Percentiles rank a stretch among this genome's conserved stretches.
Evolutionary conservation across 92 coral and sea anemone species (phyloP).

Genomic region (Plumapathes pennacea): DNA sequence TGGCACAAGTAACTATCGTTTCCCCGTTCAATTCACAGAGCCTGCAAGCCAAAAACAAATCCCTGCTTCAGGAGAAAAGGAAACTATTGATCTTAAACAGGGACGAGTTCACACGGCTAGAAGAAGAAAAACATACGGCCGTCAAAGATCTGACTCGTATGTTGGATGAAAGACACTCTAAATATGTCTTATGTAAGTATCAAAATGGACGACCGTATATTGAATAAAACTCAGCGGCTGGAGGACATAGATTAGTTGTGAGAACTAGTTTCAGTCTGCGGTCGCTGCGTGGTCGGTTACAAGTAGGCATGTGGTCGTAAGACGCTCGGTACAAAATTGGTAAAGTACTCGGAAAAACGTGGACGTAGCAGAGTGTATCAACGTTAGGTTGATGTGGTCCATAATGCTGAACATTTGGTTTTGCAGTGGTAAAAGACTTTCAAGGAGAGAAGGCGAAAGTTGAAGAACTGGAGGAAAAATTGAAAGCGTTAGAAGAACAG

Average conservation of each 20-base stretch:
- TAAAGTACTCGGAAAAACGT: no score
- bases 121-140: conserved; percentile 79
- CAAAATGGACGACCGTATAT: no score
- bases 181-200: conserved; percentile 74
- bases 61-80: conserved; percentile 79
- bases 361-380: no score
- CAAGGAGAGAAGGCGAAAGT: conserved; percentile 62
- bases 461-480: conserved; percentile 72
- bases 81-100: conserved; percentile 78
- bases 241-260: no score
- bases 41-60: conserved; percentile 83
- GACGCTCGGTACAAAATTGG: background rate
- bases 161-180: conserved; percentile 90
- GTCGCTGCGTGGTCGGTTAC: no score
- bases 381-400: no score
- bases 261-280: no score
- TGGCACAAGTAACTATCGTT: no score
- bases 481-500: conserved; percentile 56
- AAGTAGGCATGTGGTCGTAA: no score
- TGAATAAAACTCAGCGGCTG: no score
- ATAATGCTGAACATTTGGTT: background rate
- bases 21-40: conserved; percentile 73
- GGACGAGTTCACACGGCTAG: conserved; percentile 77
- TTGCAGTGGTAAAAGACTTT: conserved; percentile 76
- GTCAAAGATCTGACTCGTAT: conserved; percentile 79